Base-by-base conservation (phyloP, 2,888 invertebrate species). In the Xestia ashworthii region DNA sequence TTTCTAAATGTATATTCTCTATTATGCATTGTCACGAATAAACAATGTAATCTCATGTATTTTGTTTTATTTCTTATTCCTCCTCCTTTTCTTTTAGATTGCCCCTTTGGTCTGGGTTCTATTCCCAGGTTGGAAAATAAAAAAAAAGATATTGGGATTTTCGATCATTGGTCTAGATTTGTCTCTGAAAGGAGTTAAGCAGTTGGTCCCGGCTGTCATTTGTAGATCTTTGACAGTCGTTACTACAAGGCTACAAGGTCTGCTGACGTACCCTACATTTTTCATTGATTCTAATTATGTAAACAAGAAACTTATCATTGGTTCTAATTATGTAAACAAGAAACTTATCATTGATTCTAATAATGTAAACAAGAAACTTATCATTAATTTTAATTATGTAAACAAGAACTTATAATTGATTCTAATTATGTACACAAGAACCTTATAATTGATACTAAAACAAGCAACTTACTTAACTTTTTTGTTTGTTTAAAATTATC, bases 11-110 rank as follows among this genome's bases (percentile, higher is more conserved):
- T 95, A 92, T 93, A 92, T 92, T 92, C 92, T 92, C 92, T 95
- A 95, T 94, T 95, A 95, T 93, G 94, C 95, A 96, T 96, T 96
- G 96, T 95, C 95, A 95, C 94, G 92, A 94, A 94, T 95, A 95
- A 94, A 96, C 95, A 95, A 95, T 96, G 95, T 95, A 96, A 95
- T 95, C 95, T 93, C 91, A 87, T 60, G 46, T 48, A 0, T 76
- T 82, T 86, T 85, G 91, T 93, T 95, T 91, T 73, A 70, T 81
- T 85, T 80, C 12, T 32, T 22, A 44, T 12, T 1, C 9, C 6
- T 6, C 0, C 12, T n/a, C n/a, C 25, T 14, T 65, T 64, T 22
- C 41, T 32, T 32, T 32, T 32, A 16, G 8, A 60, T 1, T 16
- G 6, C 25, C 1, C 25, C 14, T 25, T 6, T 25, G 25, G 14